Evolutionary conservation across 2,797 vertebrate genomes (phyloP), one percentile per base, ranked within the genome.

Genomic region (Typhlichthys subterraneus): DNA sequence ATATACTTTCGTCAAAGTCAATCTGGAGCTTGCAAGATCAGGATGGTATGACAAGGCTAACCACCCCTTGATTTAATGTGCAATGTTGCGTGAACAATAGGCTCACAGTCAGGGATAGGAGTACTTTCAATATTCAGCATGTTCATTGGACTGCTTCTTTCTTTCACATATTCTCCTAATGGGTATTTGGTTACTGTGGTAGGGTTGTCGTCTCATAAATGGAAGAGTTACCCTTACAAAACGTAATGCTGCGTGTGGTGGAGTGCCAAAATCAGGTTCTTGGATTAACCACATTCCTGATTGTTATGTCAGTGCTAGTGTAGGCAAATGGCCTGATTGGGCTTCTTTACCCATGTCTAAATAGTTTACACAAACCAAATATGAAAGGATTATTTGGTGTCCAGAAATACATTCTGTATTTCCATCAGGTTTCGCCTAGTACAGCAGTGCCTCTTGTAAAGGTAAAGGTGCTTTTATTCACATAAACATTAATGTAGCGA

Each of bases 281-380:
- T 9, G 8, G 7, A 38, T 38, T 38, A 53, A 49, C 57, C 45
- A 72, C 19, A 59, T 45, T 53, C 45, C 46, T 67, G 33, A 48
- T 70, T 59, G 69, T 76, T 77, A 64, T 75, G 72, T 42, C 47
- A 52, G 74, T 53, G 64, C 77, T 80, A 29, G 23, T 29, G 3
- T 76, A 71, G 63, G 57, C 56, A 57, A 54, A 75, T 71, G 57
- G 12, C 65, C 59, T 56, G 50, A 47, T 77, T 9, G 7, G 8
- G 8, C 5, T 38, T 1, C 33, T 38, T 38, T 38, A 38, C 33
- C 33, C 33, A 38, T 2, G 54, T 57, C 63, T 10, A 55, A 42
- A 4, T 63, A 47, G 82, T 75, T 78, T 69, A 53, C 68, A 79
- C 73, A 66, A 77, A 76, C 63, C 23, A 69, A 81, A 82, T 72